These are phyloP conservation scores for Heliopora coerulea DNA, from an alignment of 92 coral and sea anemone species.

Conservation along the genomic window DNA sequence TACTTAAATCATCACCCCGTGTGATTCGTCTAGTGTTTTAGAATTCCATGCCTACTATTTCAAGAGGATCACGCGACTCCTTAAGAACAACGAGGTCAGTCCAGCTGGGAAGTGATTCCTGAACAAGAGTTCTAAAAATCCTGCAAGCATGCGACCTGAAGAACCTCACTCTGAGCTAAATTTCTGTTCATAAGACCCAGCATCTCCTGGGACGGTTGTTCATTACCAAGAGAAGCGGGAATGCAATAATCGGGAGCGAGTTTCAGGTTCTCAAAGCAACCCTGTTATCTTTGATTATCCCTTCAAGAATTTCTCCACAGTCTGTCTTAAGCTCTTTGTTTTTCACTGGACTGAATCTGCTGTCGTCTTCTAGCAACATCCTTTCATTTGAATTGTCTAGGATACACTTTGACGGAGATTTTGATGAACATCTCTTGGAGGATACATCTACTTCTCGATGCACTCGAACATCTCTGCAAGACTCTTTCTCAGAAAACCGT, in stretches of 20 bases:
- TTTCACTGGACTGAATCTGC: not conserved
- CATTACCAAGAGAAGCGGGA: conserved; percentile 66
- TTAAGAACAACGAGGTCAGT: no score
- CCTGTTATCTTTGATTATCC: not conserved
- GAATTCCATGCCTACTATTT: no score
- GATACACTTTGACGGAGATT: not conserved
- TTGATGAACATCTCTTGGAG: not conserved
- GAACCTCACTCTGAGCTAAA: conserved; percentile 36
- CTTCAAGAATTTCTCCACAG: not conserved
- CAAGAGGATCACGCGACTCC: no score
- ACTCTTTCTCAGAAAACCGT: not conserved
- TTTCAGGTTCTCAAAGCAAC: not conserved
- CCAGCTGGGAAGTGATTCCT: no score
- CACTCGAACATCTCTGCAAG: not conserved
- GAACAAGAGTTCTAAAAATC: no score
- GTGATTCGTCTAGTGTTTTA: no score
- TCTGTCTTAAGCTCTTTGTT: not conserved
- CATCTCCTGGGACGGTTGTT: conserved; percentile 42
- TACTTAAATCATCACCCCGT: no score
- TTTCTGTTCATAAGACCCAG: conserved; percentile 38
- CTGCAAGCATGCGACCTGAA: not conserved
- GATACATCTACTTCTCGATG: not conserved
- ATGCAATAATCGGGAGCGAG: conserved; percentile 26
- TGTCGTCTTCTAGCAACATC: not conserved
- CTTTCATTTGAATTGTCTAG: not conserved